phyloP scores from a whole-genome alignment of 2,888 invertebrate genomes.

The Eupithecia subumbrata region DNA sequence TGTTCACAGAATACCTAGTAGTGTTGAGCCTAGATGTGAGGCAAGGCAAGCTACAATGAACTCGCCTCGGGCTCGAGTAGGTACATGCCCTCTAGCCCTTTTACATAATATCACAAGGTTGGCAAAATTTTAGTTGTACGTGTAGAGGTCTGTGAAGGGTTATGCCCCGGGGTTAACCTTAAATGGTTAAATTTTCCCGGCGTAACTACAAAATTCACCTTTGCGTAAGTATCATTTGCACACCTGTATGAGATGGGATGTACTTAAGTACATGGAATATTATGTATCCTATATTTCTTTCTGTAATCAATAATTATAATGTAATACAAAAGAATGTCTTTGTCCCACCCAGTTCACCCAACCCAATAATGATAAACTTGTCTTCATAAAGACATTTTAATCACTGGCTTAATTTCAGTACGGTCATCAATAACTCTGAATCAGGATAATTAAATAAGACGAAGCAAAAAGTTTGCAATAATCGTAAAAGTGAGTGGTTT shows the following conservation, averaged over 20 bases:
- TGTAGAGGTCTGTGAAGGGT: neutral
- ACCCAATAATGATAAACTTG: constrained; percentile 7
- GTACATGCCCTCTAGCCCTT: constrained; percentile 26
- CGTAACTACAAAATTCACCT: neutral
- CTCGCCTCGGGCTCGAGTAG: constrained; percentile 20
- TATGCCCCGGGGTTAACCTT: constrained; percentile 4
- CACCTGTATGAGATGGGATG: neutral
- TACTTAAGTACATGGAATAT: neutral
- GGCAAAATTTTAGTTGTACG: constrained; percentile 8
- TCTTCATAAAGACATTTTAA: neutral
- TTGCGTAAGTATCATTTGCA: neutral
- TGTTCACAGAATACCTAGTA: constrained; percentile 11
- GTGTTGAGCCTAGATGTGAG: constrained; percentile 17
- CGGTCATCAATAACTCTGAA: constrained; percentile 10
- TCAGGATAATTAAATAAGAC: constrained; percentile 20
- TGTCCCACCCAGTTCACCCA: constrained; percentile 1
- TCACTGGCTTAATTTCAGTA: constrained; percentile 8
- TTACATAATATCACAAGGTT: constrained; percentile 24
- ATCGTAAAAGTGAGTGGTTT: constrained; percentile 43
- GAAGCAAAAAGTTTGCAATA: constrained; percentile 27
- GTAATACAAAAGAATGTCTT: neutral
- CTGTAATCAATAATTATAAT: neutral
- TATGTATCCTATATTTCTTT: neutral
- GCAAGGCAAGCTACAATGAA: constrained; percentile 33
- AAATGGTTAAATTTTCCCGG: neutral